Evolutionary conservation across 2,888 invertebrate species (phyloP).

Genomic region (Pheosia tremula): DNA sequence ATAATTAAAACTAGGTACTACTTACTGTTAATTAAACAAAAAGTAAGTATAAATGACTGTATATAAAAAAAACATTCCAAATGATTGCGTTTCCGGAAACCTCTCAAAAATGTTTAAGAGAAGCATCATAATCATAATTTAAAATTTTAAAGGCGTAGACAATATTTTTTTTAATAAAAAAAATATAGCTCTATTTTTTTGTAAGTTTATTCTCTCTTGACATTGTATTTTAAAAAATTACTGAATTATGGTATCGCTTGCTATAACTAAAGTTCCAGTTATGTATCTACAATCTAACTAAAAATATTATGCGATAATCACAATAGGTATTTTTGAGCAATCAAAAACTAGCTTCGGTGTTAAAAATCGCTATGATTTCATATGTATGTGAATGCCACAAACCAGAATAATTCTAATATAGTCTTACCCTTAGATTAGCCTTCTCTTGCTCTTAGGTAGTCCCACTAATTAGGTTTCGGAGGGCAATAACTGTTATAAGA

Average conservation of each 20-base stretch:
- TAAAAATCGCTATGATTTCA: background rate
- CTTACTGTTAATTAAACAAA: constrained; percentile 29
- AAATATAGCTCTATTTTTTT: background rate
- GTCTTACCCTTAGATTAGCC: too few species aligned
- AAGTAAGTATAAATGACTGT: constrained; percentile 24
- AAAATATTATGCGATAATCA: constrained; percentile 5
- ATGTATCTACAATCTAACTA: background rate
- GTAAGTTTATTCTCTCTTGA: background rate
- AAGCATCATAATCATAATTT: constrained; percentile 4
- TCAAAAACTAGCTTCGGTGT: background rate
- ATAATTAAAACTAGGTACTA: constrained; percentile 27
- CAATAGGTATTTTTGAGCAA: constrained; percentile 5
- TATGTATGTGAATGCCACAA: background rate
- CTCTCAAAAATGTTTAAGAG: constrained; percentile 28
- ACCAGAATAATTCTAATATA: too few species aligned
- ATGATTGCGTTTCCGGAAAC: constrained; percentile 45
- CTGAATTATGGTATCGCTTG: too few species aligned
- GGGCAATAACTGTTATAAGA: too few species aligned
- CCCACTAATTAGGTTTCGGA: too few species aligned
- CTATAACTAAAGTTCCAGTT: too few species aligned
- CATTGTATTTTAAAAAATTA: too few species aligned
- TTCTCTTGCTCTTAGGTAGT: too few species aligned
- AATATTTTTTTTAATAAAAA: background rate
- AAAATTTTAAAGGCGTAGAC: background rate
- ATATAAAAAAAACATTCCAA: constrained; percentile 41